phyloP scores from a whole-genome alignment of 2,888 invertebrate species.

The Prosapia bicincta region DNA sequence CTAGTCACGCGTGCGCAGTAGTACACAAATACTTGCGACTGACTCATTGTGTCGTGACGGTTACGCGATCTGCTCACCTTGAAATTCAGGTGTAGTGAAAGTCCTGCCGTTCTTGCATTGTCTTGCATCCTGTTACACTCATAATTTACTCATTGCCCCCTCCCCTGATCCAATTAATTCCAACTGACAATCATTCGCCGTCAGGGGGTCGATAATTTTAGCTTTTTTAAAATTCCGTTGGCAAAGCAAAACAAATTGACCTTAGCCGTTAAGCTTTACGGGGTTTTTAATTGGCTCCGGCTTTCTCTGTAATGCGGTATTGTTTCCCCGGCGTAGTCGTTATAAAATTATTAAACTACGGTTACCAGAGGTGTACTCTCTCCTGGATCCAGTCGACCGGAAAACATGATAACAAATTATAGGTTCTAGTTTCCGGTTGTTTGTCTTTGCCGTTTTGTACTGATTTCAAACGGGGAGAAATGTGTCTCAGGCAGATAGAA shows the following conservation, averaged over 20 bases:
- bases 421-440: background rate
- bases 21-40: background rate
- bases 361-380: background rate
- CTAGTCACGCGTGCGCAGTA: background rate
- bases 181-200: background rate
- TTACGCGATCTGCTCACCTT: background rate
- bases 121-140: background rate
- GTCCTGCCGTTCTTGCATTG: background rate
- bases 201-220: background rate
- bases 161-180: background rate
- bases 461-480: background rate
- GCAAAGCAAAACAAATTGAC: background rate
- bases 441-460: background rate
- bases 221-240: background rate
- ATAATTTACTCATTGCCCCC: background rate
- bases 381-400: background rate
- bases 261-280: background rate
- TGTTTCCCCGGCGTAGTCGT: background rate
- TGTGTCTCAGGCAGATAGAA: no score
- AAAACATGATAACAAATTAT: background rate
- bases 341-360: background rate
- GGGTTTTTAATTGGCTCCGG: background rate
- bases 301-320: background rate
- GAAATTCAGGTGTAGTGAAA: background rate
- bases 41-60: background rate